Evolutionary conservation across 2,113 vertebrate genomes (phyloP).

Genomic region (Piprites chloris): DNA sequence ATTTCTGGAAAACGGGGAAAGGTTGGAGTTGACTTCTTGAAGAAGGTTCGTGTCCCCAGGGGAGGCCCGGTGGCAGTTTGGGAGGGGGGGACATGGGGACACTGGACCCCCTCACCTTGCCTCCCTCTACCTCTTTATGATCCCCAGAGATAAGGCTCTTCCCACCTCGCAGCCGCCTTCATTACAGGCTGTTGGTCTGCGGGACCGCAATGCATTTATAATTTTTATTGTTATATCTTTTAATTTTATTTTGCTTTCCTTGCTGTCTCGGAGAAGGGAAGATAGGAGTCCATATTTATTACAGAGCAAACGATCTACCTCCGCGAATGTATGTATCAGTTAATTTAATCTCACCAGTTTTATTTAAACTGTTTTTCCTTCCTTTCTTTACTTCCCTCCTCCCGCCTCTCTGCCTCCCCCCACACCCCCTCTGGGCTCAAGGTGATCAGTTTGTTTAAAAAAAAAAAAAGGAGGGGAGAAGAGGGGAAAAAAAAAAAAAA

Average conservation of each 20-base stretch:
- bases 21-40: fast-evolving
- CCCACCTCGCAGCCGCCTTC: neutral
- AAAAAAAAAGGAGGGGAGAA: neutral
- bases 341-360: slow-evolving; percentile 82
- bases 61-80: neutral
- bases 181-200: slow-evolving; percentile 27
- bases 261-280: slow-evolving; percentile 68
- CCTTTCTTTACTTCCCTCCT: slow-evolving; percentile 36
- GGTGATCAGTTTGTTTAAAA: slow-evolving; percentile 47
- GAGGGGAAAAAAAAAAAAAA: neutral
- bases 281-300: slow-evolving; percentile 82
- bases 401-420: neutral
- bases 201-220: slow-evolving; percentile 76
- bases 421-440: slow-evolving; percentile 1
- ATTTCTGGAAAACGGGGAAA: fast-evolving
- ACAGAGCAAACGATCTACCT: slow-evolving; percentile 74
- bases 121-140: neutral
- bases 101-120: neutral
- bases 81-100: neutral
- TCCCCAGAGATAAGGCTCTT: neutral
- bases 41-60: fast-evolving
- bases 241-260: slow-evolving; percentile 83
- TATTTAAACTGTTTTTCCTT: slow-evolving; percentile 81
- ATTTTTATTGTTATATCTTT: slow-evolving; percentile 87
- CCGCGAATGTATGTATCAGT: slow-evolving; percentile 81